A percentile compares a stretch with the other conserved stretches of the same genome.
Evolutionary conservation across 2,888 invertebrate species (phyloP).

Genomic region (Drosophila quinaria): DNA sequence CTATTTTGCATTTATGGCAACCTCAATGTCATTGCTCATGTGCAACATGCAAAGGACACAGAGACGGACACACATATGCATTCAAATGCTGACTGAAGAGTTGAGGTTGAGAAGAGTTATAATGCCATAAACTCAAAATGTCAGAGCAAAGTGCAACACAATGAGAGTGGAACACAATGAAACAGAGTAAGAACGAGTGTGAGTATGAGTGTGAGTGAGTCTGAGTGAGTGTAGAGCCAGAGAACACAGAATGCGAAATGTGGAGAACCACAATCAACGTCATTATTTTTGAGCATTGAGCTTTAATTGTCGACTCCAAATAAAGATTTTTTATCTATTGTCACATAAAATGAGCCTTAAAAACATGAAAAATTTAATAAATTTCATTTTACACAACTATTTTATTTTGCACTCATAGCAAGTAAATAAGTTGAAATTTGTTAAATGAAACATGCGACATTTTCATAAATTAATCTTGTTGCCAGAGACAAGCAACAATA

Average conservation of each 20-base stretch:
- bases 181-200: constrained; percentile 5
- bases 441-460: constrained; percentile 57
- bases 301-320: constrained; percentile 69
- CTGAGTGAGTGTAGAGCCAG: background rate
- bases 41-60: constrained; percentile 53
- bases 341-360: constrained; percentile 20
- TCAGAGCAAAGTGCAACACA: constrained; percentile 71
- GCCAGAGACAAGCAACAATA: constrained; percentile 16
- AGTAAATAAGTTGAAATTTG: constrained; percentile 56
- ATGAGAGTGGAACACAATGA: background rate
- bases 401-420: constrained; percentile 15
- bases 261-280: constrained; percentile 66
- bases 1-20: constrained; percentile 49
- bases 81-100: constrained; percentile 2
- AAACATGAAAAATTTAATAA: constrained; percentile 60
- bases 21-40: constrained; percentile 67
- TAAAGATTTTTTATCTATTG: background rate
- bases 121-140: constrained; percentile 79
- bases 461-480: constrained; percentile 49
- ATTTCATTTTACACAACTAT: constrained; percentile 38
- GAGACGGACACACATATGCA: constrained; percentile 12
- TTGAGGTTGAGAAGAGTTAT: constrained; percentile 42
- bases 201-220: constrained; percentile 1
- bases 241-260: background rate
- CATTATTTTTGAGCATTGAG: constrained; percentile 66